Evolutionary conservation across 2,113 vertebrate genomes (phyloP).

Genomic region (Callaeas wilsoni): DNA sequence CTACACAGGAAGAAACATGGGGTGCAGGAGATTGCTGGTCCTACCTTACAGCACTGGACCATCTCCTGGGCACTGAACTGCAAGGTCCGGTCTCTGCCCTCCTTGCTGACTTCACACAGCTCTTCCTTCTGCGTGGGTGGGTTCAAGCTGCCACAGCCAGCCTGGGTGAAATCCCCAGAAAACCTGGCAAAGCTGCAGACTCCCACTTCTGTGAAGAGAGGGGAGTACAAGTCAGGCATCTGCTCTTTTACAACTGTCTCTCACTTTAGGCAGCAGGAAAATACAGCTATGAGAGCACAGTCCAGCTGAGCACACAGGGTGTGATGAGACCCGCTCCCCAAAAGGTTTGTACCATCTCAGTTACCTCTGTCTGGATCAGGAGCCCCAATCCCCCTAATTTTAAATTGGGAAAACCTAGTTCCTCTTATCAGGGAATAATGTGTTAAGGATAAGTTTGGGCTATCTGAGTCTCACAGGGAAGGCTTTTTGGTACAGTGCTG

Average conservation of each 20-base stretch:
- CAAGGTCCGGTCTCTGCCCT: neutral
- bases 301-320: neutral
- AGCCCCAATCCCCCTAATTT: neutral
- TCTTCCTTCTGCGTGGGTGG: neutral
- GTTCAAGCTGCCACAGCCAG: neutral
- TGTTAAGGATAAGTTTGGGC: neutral
- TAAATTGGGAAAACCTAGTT: neutral
- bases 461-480: neutral
- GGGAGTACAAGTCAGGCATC: neutral
- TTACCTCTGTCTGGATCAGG: neutral
- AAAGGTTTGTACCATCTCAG: neutral
- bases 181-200: slow-evolving; percentile 77
- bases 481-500: neutral
- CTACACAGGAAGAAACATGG: fast-evolving
- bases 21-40: neutral
- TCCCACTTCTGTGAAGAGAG: slow-evolving; percentile 69
- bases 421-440: neutral
- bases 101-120: neutral
- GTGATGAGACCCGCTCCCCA: neutral
- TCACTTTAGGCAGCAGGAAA: neutral
- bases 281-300: neutral
- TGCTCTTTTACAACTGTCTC: neutral
- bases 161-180: slow-evolving; percentile 53
- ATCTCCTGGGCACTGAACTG: slow-evolving; percentile 64
- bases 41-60: slow-evolving; percentile 77